Conservation (phyloP, 2,888 invertebrate genomes). For the Melanostoma mellinum region DNA sequence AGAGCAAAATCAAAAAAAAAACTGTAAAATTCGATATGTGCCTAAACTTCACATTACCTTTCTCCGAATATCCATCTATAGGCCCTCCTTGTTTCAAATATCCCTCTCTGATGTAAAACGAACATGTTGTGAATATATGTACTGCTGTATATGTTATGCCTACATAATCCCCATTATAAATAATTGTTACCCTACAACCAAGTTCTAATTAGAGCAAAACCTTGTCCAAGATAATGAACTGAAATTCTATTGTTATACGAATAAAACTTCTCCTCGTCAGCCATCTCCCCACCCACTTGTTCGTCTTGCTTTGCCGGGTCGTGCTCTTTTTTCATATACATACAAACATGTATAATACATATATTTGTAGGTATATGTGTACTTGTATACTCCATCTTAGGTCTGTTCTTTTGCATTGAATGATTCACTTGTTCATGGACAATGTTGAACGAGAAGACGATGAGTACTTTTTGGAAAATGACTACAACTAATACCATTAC, state of each 20-base stretch:
- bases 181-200: constrained; percentile 76
- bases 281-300: constrained; percentile 20
- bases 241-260: constrained; percentile 75
- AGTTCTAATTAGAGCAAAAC: constrained; percentile 76
- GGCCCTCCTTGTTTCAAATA: not conserved
- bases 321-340: constrained; percentile 12
- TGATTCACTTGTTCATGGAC: constrained; percentile 24
- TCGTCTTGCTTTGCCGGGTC: constrained; percentile 26
- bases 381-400: no score
- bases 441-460: constrained; percentile 41
- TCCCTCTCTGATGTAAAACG: not conserved
- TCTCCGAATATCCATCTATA: not conserved
- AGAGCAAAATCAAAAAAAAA: no score
- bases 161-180: constrained; percentile 75
- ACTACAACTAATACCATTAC: constrained; percentile 43
- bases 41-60: not conserved
- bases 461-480: constrained; percentile 37
- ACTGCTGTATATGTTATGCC: constrained; percentile 33
- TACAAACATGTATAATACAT: no score
- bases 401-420: no score
- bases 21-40: no score
- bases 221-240: constrained; percentile 77
- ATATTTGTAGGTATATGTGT: no score
- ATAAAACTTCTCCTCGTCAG: constrained; percentile 50
- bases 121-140: not conserved